Evolutionary conservation across 2,888 invertebrate genomes (phyloP), one percentile per base, ranked within the genome.

Genomic region (Aphidoletes aphidimyza): DNA sequence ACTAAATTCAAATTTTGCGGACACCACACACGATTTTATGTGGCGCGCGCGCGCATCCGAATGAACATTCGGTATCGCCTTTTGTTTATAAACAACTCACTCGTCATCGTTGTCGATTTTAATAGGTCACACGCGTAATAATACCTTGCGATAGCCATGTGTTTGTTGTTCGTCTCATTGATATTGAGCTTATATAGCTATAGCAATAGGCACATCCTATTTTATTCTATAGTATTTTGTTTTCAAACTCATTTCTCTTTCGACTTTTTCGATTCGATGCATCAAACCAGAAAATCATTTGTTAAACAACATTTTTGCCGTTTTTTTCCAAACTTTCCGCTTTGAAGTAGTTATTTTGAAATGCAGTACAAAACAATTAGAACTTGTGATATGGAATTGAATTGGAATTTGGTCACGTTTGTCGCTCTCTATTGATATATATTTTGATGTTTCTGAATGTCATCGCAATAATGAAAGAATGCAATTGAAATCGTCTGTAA

Each of bases 121-220:
- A 69, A 30, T 69, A 30, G 69, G 69, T 69, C 69, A 69, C 26
- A 69, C 26, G 26, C 69, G 69, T 69, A 69, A 54, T 69, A 34
- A 69, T 69, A 69, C 30, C 34, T 30, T 9, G 30, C 69, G 17
- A 69, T 69, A 30, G 14, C 6, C 42, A 26, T 69, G 69, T 30
- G 3, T 69, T 30, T 30, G 30, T 47, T 47, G 3, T 69, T 69
- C 30, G 69, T 69, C 69, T 19, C 34, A 69, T 34, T 22, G 22
- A n/a, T 54, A 54, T 54, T 54, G n/a, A n/a, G 1, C 2, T 14
- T 2, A n/a, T n/a, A n/a, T n/a, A n/a, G n/a, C n/a, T n/a, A n/a
- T n/a, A n/a, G n/a, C n/a, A n/a, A n/a, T n/a, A n/a, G n/a, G n/a
- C n/a, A n/a, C n/a, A n/a, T n/a, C n/a, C n/a, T n/a, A n/a, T n/a